Conservation (phyloP, 2,113 vertebrate species). For the Propithecus coquereli region DNA sequence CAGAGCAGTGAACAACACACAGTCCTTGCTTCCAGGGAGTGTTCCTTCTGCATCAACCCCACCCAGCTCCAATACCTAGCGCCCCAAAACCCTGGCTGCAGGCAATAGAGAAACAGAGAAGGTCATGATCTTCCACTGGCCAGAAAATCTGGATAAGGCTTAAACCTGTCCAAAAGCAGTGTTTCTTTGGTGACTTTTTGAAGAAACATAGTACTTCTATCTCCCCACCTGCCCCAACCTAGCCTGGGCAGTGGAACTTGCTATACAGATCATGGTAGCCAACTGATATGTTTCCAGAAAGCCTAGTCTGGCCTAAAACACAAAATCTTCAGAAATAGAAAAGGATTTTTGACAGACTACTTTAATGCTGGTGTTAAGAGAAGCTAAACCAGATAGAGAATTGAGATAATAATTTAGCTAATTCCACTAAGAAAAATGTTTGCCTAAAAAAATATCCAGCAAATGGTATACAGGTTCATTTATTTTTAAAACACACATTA, state of each 20-base stretch:
- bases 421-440: background rate
- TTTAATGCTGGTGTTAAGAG: background rate
- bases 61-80: background rate
- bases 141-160: background rate
- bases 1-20: background rate
- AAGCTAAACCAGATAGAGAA: background rate
- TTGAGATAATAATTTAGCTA: background rate
- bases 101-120: background rate
- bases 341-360: background rate
- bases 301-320: background rate
- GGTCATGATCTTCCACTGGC: background rate
- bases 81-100: background rate
- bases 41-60: fast-evolving
- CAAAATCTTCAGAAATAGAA: background rate
- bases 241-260: background rate
- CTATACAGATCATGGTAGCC: background rate
- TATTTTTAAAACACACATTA: background rate
- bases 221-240: background rate
- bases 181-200: background rate
- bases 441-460: background rate
- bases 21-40: background rate
- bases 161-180: background rate
- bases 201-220: background rate
- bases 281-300: background rate
- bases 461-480: background rate